Evolutionary conservation across 1,140 invertebrate species (phyloP).

Genomic region (Cotesia typhae): DNA sequence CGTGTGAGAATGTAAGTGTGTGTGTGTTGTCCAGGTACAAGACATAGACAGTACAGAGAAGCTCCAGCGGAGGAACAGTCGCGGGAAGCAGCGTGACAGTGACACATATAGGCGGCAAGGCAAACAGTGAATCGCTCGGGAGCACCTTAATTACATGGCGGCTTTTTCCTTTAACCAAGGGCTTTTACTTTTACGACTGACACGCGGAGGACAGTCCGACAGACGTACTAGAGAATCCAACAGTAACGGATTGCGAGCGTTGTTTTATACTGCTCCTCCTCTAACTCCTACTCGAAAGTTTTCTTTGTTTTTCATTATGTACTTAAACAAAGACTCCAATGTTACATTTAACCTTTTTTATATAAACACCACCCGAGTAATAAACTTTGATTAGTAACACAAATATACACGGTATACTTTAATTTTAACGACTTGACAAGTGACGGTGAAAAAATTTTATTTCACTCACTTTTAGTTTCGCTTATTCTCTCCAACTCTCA

Average conservation of each 20-base stretch:
- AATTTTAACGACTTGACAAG: too few species aligned
- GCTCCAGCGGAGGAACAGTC: too few species aligned
- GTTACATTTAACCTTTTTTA: neutral
- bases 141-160: slow-evolving; percentile 57
- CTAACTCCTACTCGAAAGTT: neutral
- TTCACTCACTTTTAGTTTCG: too few species aligned
- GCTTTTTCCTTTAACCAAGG: slow-evolving; percentile 45
- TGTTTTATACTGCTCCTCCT: slow-evolving; percentile 12
- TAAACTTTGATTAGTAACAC: neutral
- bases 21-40: slow-evolving; percentile 45
- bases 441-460: too few species aligned
- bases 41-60: slow-evolving; percentile 43
- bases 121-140: slow-evolving; percentile 56
- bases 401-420: too few species aligned
- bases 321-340: neutral
- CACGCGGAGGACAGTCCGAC: slow-evolving; percentile 42
- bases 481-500: too few species aligned
- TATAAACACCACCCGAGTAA: slow-evolving; percentile 1
- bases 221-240: slow-evolving; percentile 36
- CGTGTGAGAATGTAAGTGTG: too few species aligned
- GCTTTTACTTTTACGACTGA: slow-evolving; percentile 44
- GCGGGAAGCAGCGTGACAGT: slow-evolving; percentile 51
- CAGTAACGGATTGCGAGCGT: slow-evolving; percentile 12
- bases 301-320: neutral
- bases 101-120: slow-evolving; percentile 59